Base-by-base conservation (phyloP, 2,113 vertebrate genomes). In the Abramis brama region DNA sequence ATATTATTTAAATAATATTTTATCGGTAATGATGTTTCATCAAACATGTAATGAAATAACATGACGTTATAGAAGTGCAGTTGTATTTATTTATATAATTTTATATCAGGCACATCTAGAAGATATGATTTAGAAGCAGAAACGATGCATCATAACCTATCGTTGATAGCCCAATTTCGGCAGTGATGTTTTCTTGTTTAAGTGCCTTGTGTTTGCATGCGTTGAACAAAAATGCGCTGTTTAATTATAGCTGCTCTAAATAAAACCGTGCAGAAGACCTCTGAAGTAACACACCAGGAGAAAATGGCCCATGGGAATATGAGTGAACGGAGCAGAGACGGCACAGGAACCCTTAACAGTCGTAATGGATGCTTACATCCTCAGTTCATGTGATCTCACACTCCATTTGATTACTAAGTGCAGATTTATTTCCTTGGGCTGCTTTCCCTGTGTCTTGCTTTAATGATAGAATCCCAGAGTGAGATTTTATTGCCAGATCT, bases 171-270 rank as follows among this genome's bases (percentile, higher is more conserved):
- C 12, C 57, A 27, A 1, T 62, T 62, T 64, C 64, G 57, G 36
- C 57, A 21, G 7, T 45, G n/a, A 33, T 70, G 64, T 70, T 70
- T 50, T 45, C 43, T 47, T 33, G 43, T 30, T 47, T 19, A 62
- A 81, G 60, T 82, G 62, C 45, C 19, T 50, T 71, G 43, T 52
- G 80, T 47, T 82, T 52, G 45, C 27, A 36, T 55, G 80, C 47
- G 4, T 52, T 6, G 68, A 73, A 57, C 23, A 25, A 25, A 73
- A 59, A 55, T 9, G 45, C 12, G 19, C 64, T 71, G 64, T 83
- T 83, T 83, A 83, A 83, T 73, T 71, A 73, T 73, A 83, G 81
- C 64, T 73, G 68, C 81, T 73, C 81, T 73, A 83, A 83, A 73
- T 83, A 83, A 83, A 73, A 57, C 45, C 33, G 23, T 13, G 66